Evolutionary conservation across 37 sponge, comb jelly and placozoan genomes (phyloP).

Genomic region (Aphrocallistes beatrix): DNA sequence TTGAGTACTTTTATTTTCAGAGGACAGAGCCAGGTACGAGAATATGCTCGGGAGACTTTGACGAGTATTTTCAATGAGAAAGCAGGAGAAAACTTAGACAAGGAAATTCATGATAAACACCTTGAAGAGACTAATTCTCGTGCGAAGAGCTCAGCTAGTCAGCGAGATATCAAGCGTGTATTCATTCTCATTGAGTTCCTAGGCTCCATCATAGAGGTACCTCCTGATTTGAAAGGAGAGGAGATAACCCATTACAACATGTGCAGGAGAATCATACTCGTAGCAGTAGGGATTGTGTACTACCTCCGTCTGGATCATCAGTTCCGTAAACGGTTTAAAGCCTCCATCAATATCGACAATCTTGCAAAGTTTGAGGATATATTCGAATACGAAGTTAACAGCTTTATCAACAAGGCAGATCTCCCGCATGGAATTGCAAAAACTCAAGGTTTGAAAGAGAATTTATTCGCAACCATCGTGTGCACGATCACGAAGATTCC

Average conservation of each 20-base stretch:
- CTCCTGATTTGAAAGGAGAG: neutral
- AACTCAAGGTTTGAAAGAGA: conserved; percentile 77
- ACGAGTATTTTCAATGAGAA: neutral
- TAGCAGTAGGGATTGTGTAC: conserved; percentile 61
- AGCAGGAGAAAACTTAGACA: neutral
- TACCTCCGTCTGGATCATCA: conserved; percentile 57
- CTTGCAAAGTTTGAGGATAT: neutral
- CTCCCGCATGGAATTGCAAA: conserved; percentile 71
- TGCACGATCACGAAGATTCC: conserved; percentile 69
- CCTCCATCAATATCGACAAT: neutral
- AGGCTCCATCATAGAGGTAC: neutral
- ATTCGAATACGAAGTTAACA: conserved; percentile 33
- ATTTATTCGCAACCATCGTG: conserved; percentile 65
- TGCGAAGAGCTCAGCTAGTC: conserved; percentile 70
- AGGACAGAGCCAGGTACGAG: conserved; percentile 54
- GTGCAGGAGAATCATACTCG: conserved; percentile 32
- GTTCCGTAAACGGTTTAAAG: conserved; percentile 30
- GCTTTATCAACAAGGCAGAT: conserved; percentile 35
- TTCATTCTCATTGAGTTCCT: conserved; percentile 21
- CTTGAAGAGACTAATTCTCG: conserved; percentile 25
- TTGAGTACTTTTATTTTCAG: conserved; percentile 36
- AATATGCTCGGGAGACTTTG: conserved; percentile 39
- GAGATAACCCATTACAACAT: neutral
- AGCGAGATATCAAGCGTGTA: conserved; percentile 65
- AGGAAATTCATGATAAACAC: neutral